A percentile compares a stretch with the other conserved stretches of the same genome.
Evolutionary conservation across 2,113 vertebrate species (phyloP).

Genomic region (Actinemys pallida): DNA sequence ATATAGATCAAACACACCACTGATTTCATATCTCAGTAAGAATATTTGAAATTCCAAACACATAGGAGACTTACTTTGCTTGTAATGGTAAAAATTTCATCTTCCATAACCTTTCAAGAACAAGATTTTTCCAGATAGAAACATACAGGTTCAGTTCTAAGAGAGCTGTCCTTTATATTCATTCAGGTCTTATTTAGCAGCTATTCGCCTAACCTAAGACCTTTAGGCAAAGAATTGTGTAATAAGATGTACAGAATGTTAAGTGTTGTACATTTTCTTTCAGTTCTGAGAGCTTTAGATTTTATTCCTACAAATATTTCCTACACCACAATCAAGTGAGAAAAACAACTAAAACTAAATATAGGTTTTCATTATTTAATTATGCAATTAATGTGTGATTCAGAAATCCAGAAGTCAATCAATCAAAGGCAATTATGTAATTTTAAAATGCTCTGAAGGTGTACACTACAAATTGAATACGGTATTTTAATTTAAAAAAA

Average conservation of each 20-base stretch:
- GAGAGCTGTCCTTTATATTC: not conserved
- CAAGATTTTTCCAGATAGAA: not conserved
- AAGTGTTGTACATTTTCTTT: not conserved
- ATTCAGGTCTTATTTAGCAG: not conserved
- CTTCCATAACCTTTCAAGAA: constrained; percentile 6
- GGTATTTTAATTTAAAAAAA: not conserved
- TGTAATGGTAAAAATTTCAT: not conserved
- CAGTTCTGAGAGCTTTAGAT: not conserved
- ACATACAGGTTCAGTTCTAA: not conserved
- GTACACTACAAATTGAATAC: not conserved
- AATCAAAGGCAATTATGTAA: not conserved
- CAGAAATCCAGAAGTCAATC: not conserved
- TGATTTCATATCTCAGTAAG: not conserved
- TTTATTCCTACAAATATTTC: not conserved
- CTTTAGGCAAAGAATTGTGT: not conserved
- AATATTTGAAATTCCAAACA: not conserved
- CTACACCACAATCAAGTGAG: not conserved
- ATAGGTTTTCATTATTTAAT: not conserved
- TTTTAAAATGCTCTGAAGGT: not conserved
- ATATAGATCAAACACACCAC: not conserved
- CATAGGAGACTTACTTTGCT: not conserved
- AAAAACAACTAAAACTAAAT: not conserved
- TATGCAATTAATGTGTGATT: accelerated
- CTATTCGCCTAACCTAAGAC: not conserved
- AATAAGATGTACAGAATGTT: not conserved